Percentiles rank a stretch among this genome's conserved stretches.
Evolutionary conservation across 53 echinoderm and acorn worm genomes (phyloP).

Genomic region (Luidia sarsii): DNA sequence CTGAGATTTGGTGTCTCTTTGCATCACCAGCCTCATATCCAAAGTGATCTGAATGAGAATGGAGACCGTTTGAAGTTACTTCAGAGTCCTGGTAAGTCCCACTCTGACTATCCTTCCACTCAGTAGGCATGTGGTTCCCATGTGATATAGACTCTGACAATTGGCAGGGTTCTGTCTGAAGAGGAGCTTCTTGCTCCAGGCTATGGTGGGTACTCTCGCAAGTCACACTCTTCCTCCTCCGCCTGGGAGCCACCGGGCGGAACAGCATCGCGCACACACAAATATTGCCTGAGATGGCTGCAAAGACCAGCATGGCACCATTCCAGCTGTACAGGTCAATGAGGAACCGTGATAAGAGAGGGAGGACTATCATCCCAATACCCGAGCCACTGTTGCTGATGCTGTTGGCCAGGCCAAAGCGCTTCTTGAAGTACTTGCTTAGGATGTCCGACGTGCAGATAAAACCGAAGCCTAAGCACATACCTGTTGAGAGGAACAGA

Average conservation of each 20-base stretch:
- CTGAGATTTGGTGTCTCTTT: too few species aligned
- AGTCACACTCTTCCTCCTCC: background rate
- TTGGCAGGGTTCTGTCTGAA: background rate
- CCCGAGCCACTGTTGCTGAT: slow-evolving; percentile 9
- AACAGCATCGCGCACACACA: slow-evolving; percentile 9
- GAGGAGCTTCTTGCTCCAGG: background rate
- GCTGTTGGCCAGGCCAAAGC: slow-evolving; percentile 13
- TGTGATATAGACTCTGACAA: too few species aligned
- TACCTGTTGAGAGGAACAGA: background rate
- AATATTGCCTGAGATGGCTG: background rate
- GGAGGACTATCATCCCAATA: background rate
- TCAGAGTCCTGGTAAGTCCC: too few species aligned
- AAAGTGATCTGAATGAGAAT: too few species aligned
- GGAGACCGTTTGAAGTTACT: too few species aligned
- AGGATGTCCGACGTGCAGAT: background rate
- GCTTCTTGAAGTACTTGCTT: slow-evolving; percentile 32
- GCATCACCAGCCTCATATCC: too few species aligned
- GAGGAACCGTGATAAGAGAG: background rate
- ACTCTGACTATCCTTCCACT: too few species aligned
- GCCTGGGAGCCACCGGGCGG: slow-evolving; percentile 8
- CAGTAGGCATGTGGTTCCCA: too few species aligned
- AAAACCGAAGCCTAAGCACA: background rate
- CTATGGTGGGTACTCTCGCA: background rate
- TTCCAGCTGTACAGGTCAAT: slow-evolving; percentile 22
- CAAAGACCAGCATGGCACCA: slow-evolving; percentile 11